A percentile compares a stretch with the other conserved stretches of the same genome.
Conservation (phyloP, 2,888 invertebrate genomes). For the Drosophila rubida region DNA sequence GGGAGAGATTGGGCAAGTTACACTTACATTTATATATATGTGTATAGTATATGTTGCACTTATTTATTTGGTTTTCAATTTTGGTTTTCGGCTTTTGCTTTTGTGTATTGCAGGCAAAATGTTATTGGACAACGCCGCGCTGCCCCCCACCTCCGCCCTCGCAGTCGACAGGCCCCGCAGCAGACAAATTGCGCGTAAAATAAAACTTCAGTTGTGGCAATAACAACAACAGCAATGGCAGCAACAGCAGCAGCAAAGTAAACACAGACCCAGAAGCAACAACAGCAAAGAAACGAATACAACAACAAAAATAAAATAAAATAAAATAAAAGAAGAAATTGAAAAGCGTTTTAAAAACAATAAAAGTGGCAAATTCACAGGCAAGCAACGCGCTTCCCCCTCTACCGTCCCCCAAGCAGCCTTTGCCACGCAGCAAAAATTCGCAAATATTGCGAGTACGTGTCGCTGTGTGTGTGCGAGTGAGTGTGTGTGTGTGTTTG, state of each 20-base stretch:
- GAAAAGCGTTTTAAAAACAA: conserved; percentile 78
- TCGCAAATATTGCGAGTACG: conserved; percentile 68
- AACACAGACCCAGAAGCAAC: conserved; percentile 18
- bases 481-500: conserved; percentile 15
- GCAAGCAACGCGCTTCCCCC: conserved; percentile 23
- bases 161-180: neutral
- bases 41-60: conserved; percentile 47
- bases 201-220: conserved; percentile 70
- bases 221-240: conserved; percentile 38
- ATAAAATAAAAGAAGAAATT: conserved; percentile 49
- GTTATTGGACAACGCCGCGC: conserved; percentile 37
- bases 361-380: conserved; percentile 75
- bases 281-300: neutral
- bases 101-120: conserved; percentile 48
- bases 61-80: conserved; percentile 62
- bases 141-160: neutral
- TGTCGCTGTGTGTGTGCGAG: conserved; percentile 34
- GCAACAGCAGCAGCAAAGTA: conserved; percentile 18
- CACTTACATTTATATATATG: neutral
- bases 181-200: conserved; percentile 79
- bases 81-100: conserved; percentile 53
- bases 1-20: conserved; percentile 15
- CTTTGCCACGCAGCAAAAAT: conserved; percentile 29
- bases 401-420: neutral
- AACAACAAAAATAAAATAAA: neutral